A percentile compares a stretch with the other conserved stretches of the same genome.
These are phyloP conservation scores for Bryconaethiops microstoma DNA, from an alignment of 2,797 vertebrate species.

Conservation along the genomic window DNA sequence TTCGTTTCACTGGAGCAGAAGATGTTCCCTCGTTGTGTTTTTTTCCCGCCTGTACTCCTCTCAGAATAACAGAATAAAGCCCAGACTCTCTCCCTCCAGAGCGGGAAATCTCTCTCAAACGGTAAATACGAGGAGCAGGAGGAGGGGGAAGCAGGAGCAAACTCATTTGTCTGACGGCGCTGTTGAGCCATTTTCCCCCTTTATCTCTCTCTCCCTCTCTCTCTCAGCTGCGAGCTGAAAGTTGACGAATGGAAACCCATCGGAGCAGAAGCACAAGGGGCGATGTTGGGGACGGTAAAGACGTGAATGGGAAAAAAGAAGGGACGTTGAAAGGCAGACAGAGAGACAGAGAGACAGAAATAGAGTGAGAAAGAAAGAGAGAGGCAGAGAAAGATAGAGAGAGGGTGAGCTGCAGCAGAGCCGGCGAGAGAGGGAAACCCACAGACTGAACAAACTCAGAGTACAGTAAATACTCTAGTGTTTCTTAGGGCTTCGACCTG, in stretches of 20 bases:
- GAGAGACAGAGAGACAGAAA: not conserved
- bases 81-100: slow-evolving; percentile 80
- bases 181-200: slow-evolving; percentile 82
- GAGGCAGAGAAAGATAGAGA: not conserved
- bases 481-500: slow-evolving; percentile 31
- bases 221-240: slow-evolving; percentile 64
- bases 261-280: slow-evolving; percentile 65
- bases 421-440: slow-evolving; percentile 68
- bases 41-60: not conserved
- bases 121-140: slow-evolving; percentile 82
- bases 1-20: slow-evolving; percentile 6
- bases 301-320: slow-evolving; percentile 36
- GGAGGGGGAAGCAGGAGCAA: slow-evolving; percentile 78
- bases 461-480: slow-evolving; percentile 73
- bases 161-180: slow-evolving; percentile 87
- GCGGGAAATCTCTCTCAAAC: slow-evolving; percentile 85
- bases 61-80: slow-evolving; percentile 59
- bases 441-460: slow-evolving; percentile 63
- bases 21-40: slow-evolving; percentile 31
- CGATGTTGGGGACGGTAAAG: slow-evolving; percentile 54
- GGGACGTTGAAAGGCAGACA: not conserved
- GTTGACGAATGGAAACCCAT: slow-evolving; percentile 71
- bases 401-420: slow-evolving; percentile 33
- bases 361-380: not conserved
- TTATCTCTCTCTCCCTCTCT: slow-evolving; percentile 52